Conservation (phyloP, 2,113 vertebrate genomes). For the Heloderma charlesbogerti region DNA sequence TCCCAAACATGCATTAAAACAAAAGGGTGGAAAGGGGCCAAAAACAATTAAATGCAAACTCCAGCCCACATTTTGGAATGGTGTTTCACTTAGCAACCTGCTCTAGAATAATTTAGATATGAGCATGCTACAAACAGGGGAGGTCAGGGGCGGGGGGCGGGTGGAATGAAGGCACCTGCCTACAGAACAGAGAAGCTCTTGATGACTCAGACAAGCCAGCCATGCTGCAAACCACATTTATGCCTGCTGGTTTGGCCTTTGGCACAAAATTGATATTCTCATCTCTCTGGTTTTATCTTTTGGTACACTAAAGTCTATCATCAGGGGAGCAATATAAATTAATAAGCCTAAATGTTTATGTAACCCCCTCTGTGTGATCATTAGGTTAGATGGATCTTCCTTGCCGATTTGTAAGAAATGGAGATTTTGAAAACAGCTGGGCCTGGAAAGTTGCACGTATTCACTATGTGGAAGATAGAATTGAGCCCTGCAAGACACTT, state of each 20-base stretch:
- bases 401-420: slow-evolving; percentile 35
- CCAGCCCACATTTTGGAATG: background rate
- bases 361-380: background rate
- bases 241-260: background rate
- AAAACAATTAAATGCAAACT: background rate
- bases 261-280: background rate
- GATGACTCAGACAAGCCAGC: background rate
- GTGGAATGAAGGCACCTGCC: background rate
- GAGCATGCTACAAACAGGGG: background rate
- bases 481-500: slow-evolving; percentile 35
- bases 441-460: slow-evolving; percentile 34
- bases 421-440: slow-evolving; percentile 41
- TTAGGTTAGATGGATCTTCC: slow-evolving; percentile 48
- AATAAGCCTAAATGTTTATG: background rate
- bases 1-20: background rate
- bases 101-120: background rate
- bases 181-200: background rate
- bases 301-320: background rate
- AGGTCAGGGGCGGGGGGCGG: too few species aligned
- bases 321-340: background rate
- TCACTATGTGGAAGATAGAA: slow-evolving; percentile 9
- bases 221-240: background rate
- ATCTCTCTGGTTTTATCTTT: background rate
- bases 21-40: background rate
- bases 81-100: background rate